Percentiles rank a stretch among this genome's conserved stretches.
Conservation (phyloP, 2,797 vertebrate genomes). For the Paratrypauchen microcephalus region DNA sequence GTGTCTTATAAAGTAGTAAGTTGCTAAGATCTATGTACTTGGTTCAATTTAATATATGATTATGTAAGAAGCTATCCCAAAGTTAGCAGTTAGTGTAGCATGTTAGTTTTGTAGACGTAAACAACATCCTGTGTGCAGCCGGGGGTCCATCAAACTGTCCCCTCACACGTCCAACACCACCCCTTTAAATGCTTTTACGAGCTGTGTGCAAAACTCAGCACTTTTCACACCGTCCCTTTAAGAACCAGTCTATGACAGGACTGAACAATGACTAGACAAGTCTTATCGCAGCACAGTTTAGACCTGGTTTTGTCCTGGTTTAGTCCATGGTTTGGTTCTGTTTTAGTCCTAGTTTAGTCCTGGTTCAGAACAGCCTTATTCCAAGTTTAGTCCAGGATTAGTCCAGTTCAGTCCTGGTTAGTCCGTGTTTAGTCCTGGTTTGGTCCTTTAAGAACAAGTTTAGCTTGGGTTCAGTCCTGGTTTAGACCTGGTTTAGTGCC, state of each 20-base stretch:
- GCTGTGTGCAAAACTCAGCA: conserved; percentile 23
- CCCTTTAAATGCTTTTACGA: conserved; percentile 42
- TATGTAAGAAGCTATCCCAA: neutral
- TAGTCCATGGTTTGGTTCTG: neutral
- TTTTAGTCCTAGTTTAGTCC: too few relatives aligned
- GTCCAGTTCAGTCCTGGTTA: neutral
- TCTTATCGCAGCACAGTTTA: neutral
- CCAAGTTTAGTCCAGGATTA: too few relatives aligned
- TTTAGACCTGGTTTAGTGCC: too few relatives aligned
- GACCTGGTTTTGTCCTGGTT: neutral
- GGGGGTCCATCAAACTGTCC: conserved; percentile 46
- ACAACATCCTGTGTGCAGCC: conserved; percentile 40
- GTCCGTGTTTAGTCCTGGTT: too few relatives aligned
- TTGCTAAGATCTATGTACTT: too few relatives aligned
- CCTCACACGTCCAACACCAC: conserved; percentile 38
- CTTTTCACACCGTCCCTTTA: conserved; percentile 5
- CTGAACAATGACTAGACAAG: neutral
- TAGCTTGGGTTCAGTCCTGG: neutral
- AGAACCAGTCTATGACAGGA: neutral
- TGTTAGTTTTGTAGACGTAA: conserved; percentile 14
- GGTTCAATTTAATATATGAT: too few relatives aligned
- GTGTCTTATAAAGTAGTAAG: too few relatives aligned
- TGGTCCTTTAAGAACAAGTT: too few relatives aligned
- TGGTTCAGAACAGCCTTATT: too few relatives aligned
- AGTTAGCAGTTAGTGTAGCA: neutral